phyloP scores from a whole-genome alignment of 2,797 vertebrate genomes.

The Megalops cyprinoides region DNA sequence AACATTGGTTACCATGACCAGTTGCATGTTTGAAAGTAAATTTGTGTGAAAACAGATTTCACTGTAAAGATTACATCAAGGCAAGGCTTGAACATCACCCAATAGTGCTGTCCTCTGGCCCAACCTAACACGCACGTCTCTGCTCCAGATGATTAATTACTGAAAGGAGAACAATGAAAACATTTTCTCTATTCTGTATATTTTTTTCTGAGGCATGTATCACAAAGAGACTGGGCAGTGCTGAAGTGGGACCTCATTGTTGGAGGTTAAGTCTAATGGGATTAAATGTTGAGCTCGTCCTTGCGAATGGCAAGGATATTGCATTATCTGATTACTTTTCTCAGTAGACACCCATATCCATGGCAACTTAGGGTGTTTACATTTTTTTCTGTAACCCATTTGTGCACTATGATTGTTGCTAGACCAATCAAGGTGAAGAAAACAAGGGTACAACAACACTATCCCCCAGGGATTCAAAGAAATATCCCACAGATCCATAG shows the following conservation, averaged over 20 bases:
- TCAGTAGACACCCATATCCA: neutral
- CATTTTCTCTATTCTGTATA: neutral
- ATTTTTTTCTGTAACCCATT: neutral
- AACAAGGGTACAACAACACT: neutral
- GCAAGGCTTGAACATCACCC: too few species aligned
- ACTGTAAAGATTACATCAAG: too few species aligned
- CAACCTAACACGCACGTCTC: neutral
- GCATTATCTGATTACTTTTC: conserved; percentile 13
- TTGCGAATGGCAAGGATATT: neutral
- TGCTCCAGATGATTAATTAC: neutral
- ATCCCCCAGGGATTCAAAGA: neutral
- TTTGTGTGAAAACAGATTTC: too few species aligned
- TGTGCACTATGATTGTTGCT: neutral
- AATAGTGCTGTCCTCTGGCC: too few species aligned
- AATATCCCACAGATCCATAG: neutral
- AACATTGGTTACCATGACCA: too few species aligned
- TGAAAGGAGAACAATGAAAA: neutral
- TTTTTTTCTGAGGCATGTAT: neutral
- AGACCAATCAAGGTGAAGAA: neutral
- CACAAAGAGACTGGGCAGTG: neutral
- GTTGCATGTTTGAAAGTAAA: too few species aligned
- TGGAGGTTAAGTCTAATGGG: neutral
- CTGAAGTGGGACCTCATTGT: neutral
- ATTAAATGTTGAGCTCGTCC: neutral
- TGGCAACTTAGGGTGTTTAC: neutral